phyloP scores from a whole-genome alignment of 2,113 vertebrate species.

The Isichthys henryi region DNA sequence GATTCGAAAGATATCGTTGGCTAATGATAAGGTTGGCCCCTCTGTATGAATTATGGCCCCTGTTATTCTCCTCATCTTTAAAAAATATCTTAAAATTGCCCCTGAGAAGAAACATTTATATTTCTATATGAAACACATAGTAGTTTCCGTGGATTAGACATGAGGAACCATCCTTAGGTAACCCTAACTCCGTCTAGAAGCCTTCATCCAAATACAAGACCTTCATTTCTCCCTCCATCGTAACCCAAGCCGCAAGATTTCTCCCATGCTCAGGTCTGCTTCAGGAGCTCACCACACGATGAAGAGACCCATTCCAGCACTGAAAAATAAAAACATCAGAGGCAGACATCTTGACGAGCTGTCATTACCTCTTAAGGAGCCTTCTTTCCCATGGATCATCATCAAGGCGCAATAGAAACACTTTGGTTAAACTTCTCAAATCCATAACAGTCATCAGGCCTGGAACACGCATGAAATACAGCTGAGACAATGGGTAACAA shows the following conservation, averaged over 20 bases:
- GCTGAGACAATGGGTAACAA: constrained; percentile 88
- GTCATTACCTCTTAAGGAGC: constrained; percentile 98
- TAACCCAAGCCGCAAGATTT: neutral
- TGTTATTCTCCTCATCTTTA: neutral
- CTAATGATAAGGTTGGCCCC: neutral
- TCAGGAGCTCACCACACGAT: constrained; percentile 16
- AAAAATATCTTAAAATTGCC: neutral
- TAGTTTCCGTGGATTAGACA: neutral
- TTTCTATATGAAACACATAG: neutral
- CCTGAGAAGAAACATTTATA: neutral
- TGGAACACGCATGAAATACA: constrained; percentile 76
- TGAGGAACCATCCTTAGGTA: neutral
- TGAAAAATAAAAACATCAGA: constrained; percentile 77
- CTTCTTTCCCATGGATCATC: constrained; percentile 94
- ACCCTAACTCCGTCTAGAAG: neutral
- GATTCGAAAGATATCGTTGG: neutral
- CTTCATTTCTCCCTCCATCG: neutral
- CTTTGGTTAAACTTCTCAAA: constrained; percentile 99
- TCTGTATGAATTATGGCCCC: neutral
- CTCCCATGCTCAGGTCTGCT: neutral
- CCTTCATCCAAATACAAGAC: neutral
- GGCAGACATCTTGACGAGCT: constrained; percentile 88
- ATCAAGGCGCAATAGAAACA: constrained; percentile 98
- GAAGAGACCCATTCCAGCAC: constrained; percentile 73
- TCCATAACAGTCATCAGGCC: constrained; percentile 96